Evolutionary conservation across 2,113 vertebrate genomes (phyloP).

Genomic region (Maccullochella peelii): DNA sequence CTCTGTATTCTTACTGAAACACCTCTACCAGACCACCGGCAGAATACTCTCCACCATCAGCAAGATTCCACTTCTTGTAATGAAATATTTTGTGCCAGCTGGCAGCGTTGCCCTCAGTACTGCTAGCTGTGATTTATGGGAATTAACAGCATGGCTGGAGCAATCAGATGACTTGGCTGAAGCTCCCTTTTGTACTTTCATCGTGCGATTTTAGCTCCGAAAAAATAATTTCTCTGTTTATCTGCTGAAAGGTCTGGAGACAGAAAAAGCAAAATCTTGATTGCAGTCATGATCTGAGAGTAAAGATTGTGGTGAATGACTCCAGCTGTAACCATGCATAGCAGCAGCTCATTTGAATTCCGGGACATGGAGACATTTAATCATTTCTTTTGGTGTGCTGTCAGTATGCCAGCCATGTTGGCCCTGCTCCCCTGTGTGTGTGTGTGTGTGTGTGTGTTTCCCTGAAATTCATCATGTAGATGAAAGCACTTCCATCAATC

Average conservation of each 20-base stretch:
- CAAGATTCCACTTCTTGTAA: slow-evolving; percentile 70
- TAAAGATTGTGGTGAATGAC: not conserved
- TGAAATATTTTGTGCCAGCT: slow-evolving; percentile 75
- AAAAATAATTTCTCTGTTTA: not conserved
- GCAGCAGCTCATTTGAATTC: slow-evolving; percentile 54
- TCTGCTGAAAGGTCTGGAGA: not conserved
- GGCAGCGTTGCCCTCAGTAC: slow-evolving; percentile 44
- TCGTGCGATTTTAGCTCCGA: not conserved
- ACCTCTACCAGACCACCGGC: not conserved
- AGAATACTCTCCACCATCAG: slow-evolving; percentile 62
- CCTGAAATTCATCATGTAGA: slow-evolving; percentile 72
- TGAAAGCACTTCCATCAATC: slow-evolving; percentile 74
- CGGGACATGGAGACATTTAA: slow-evolving; percentile 24
- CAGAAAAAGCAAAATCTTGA: not conserved
- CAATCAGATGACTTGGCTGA: slow-evolving; percentile 44
- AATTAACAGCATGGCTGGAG: slow-evolving; percentile 42
- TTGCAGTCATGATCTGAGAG: not conserved
- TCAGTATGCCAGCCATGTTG: slow-evolving; percentile 53
- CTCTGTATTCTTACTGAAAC: slow-evolving; percentile 4
- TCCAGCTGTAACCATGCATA: not conserved
- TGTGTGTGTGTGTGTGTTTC: too few relatives aligned
- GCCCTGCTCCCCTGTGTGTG: slow-evolving; percentile 16
- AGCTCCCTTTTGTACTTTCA: slow-evolving; percentile 28
- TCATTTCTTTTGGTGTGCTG: slow-evolving; percentile 48
- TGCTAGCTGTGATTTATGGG: slow-evolving; percentile 53